These are phyloP conservation scores for Tympanoctomys barrerae DNA, from an alignment of 2,797 vertebrate species.

Conservation along the genomic window DNA sequence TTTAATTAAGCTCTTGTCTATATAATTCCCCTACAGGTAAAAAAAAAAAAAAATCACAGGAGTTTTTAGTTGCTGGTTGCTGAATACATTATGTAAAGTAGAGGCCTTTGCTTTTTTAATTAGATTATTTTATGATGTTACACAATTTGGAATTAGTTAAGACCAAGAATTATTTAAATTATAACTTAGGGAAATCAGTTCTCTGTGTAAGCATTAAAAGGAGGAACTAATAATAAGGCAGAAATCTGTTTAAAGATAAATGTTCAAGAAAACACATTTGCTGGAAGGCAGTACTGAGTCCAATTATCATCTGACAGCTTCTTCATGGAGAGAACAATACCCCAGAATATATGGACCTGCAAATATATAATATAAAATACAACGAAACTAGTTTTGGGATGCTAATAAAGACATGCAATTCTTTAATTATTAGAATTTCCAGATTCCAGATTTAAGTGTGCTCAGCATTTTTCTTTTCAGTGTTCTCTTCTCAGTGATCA, in stretches of 20 bases:
- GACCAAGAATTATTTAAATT: conserved; percentile 79
- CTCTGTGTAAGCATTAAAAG: conserved; percentile 67
- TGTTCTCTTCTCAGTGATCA: neutral
- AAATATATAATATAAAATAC: conserved; percentile 49
- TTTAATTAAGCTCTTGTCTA: conserved; percentile 86
- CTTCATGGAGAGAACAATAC: conserved; percentile 50
- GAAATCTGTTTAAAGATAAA: conserved; percentile 58
- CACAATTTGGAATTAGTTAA: conserved; percentile 82
- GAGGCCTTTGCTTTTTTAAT: conserved; percentile 81
- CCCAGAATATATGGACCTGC: conserved; percentile 59
- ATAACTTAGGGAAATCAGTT: conserved; percentile 78
- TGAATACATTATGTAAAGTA: conserved; percentile 82
- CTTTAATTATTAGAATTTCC: conserved; percentile 53
- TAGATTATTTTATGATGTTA: conserved; percentile 82
- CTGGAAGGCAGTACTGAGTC: conserved; percentile 68
- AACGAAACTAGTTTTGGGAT: conserved; percentile 60
- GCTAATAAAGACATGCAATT: conserved; percentile 62
- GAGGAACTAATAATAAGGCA: conserved; percentile 57
- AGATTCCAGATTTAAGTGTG: conserved; percentile 22
- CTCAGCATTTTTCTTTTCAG: conserved; percentile 23
- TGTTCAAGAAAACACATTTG: conserved; percentile 70
- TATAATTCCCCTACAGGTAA: conserved; percentile 83
- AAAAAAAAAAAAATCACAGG: conserved; percentile 69
- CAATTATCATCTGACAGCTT: conserved; percentile 61
- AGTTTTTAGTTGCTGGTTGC: conserved; percentile 79